Percentiles rank a stretch among this genome's conserved stretches.
Evolutionary conservation across 1,140 invertebrate genomes (phyloP).

Genomic region (Temnothorax curvispinosus): DNA sequence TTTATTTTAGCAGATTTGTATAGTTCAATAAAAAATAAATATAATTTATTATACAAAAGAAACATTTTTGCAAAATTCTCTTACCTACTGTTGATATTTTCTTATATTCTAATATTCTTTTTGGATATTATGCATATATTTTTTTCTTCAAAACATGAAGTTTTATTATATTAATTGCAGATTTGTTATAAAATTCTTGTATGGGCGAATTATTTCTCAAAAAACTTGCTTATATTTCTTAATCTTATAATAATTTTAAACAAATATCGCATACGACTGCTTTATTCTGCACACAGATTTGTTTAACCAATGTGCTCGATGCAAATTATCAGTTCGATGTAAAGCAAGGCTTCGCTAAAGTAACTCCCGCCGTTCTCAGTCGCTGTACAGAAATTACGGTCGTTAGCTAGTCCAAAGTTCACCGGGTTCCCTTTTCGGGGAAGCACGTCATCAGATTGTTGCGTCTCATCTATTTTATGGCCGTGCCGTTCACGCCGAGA

Average conservation of each 20-base stretch:
- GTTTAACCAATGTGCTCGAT: background rate
- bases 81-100: background rate
- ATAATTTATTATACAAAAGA: background rate
- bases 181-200: background rate
- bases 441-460: background rate
- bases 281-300: background rate
- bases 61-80: background rate
- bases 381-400: background rate
- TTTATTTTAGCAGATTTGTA: background rate
- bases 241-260: background rate
- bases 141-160: background rate
- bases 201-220: background rate
- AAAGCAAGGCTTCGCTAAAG: background rate
- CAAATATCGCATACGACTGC: background rate
- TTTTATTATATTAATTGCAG: background rate
- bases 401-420: conserved; percentile 6
- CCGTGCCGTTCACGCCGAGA: conserved; percentile 50
- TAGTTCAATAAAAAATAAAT: background rate
- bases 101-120: background rate
- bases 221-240: background rate
- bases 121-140: background rate
- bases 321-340: background rate
- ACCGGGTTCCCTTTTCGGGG: conserved; percentile 4
- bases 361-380: background rate
- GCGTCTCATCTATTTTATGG: conserved; percentile 6